Base-by-base conservation (phyloP, 2,797 vertebrate species). In the Rhinogobio ventralis region DNA sequence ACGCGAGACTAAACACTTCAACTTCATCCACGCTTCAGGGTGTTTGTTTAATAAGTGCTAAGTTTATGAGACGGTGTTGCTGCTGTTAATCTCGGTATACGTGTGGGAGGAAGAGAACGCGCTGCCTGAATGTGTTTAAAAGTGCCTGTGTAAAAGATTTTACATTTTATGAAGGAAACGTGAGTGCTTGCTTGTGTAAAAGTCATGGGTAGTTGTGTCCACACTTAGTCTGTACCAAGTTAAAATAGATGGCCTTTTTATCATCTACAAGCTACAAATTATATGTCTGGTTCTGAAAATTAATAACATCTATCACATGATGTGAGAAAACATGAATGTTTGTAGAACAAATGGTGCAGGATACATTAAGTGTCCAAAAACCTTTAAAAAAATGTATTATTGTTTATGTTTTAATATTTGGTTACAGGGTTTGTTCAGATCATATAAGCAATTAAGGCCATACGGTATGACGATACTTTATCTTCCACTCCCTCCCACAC, bases 1-100 rank as follows among this genome's bases (percentile, higher is more conserved):
- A 62, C 49, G 20, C 53, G 45, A 73, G 64, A 74, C 33, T 83
- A 86, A 87, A 83, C 60, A 78, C 66, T 19, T 85, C 20, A 74
- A 25, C 51, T 68, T 25, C 62, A 83, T 36, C n/a, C 49, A 60
- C 4, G 25, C 60, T 60, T 39, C 33, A 77, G 74, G 73, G 45
- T n/a, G 39, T 64, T 25, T 77, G 60, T 85, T 64, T 64, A 60
- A 73, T 81, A 28, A 78, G 45, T 28, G 42, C 51, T 11, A 23
- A 28, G n/a, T 33, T 83, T 45, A 53, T 72, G 51, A 66, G 36
- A 30, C 3, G 66, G 13, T 77, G 69, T 79, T 51, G 73, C 13
- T 83, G 28, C 57, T 15, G 66, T 36, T 72, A 33, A 46, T 55
- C 19, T 20, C 42, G 23, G 53, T 55, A 39, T 11, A 25, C 2